Evolutionary conservation across 2,888 invertebrate genomes (phyloP), one percentile per base, ranked within the genome.

Genomic region (Morinoia aosen): DNA sequence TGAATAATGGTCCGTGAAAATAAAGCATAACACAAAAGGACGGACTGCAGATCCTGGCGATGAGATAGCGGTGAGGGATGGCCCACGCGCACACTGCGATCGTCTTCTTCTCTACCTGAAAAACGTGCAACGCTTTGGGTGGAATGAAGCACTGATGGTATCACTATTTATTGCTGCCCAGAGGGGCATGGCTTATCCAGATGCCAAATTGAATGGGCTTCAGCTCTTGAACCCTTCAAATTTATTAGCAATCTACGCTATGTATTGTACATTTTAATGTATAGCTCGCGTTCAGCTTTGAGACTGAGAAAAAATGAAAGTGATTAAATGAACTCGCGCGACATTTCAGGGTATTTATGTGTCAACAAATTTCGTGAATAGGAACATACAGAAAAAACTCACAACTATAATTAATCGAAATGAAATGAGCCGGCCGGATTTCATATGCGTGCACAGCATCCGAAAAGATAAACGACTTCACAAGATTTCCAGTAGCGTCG

Each of bases 31-130:
- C 76, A 25, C 76, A 76, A 16, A 10, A 10, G 8, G 61, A 19
- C 61, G 8, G 25, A 33, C 76, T 33, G 76, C 25, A 76, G 76
- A 76, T 76, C 76, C 19, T 76, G 8, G 76, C 16, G 76, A 16
- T 33, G 25, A 76, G 76, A 76, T 76, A 76, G 76, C 76, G 33
- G 76, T 76, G 76, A 76, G 76, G 25, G 76, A 76, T 76, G 76
- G 33, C 33, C 25, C 33, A 33, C 19, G 12, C 8, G 33, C 8
- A 33, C 76, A 10, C 19, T 25, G 76, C 33, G 76, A 76, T 76
- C 76, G 76, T 76, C 76, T 76, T 76, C 76, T 76, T 76, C 19
- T 76, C 76, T 33, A 76, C 76, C 76, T 76, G 76, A 76, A 76
- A 76, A 76, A 76, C 76, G 33, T 3, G 1, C 76, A 76, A 76